These are phyloP conservation scores for Atrina japonica DNA, from an alignment of 2,888 invertebrate species.

Conservation along the genomic window DNA sequence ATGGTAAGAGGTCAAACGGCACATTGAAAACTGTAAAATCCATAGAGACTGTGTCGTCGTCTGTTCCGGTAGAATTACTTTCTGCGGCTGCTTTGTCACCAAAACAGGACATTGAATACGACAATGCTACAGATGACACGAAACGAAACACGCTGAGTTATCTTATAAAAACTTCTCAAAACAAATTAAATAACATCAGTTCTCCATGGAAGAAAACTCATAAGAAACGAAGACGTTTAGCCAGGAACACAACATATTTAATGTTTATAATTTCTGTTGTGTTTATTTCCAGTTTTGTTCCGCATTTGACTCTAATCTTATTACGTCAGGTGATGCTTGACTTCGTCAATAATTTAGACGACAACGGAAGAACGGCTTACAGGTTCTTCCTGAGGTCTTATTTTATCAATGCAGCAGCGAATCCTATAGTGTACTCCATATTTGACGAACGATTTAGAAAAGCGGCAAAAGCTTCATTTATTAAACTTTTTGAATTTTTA, in stretches of 20 bases:
- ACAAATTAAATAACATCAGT: background rate
- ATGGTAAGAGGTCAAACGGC: conserved; percentile 1
- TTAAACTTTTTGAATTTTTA: background rate
- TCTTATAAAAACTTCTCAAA: background rate
- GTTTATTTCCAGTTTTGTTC: conserved; percentile 56
- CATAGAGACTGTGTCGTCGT: conserved; percentile 3
- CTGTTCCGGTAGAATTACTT: background rate
- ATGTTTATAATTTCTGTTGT: conserved; percentile 55
- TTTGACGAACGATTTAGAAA: conserved; percentile 51
- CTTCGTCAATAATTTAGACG: conserved; percentile 48
- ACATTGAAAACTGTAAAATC: background rate
- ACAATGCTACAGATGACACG: background rate
- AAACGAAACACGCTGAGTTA: background rate
- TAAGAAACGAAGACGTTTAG: conserved; percentile 36
- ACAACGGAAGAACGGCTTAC: conserved; percentile 46
- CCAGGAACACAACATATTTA: conserved; percentile 54
- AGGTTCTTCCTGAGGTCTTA: conserved; percentile 58
- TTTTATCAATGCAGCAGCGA: conserved; percentile 59
- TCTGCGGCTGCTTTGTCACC: background rate
- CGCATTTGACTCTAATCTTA: conserved; percentile 49
- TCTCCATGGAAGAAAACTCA: background rate
- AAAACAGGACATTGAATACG: background rate
- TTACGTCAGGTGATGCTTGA: conserved; percentile 37
- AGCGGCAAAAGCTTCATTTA: conserved; percentile 2
- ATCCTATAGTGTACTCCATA: conserved; percentile 65